Percentiles rank a stretch among this genome's conserved stretches.
These are phyloP conservation scores for Galeopsomyia nigrocyanea DNA, from an alignment of 2,888 invertebrate genomes.

Conservation along the genomic window DNA sequence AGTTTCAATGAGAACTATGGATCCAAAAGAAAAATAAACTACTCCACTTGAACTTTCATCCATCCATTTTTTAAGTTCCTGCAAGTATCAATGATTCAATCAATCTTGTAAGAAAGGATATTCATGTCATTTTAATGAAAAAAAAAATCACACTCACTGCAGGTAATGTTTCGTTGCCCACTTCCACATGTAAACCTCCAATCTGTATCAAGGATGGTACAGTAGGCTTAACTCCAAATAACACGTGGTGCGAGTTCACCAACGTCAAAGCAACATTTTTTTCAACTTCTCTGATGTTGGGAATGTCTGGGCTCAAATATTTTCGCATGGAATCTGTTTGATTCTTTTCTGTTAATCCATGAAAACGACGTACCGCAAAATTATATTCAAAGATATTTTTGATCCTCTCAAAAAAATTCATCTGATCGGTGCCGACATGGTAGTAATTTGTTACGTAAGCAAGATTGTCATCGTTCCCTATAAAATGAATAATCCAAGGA, in stretches of 20 bases:
- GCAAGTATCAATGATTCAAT: slow-evolving; percentile 54
- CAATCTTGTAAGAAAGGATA: too few relatives aligned
- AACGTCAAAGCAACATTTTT: slow-evolving; percentile 68
- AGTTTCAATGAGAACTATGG: slow-evolving; percentile 52
- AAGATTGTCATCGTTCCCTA: too few relatives aligned
- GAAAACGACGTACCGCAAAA: not conserved
- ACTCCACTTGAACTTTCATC: slow-evolving; percentile 49
- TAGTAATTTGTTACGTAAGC: too few relatives aligned
- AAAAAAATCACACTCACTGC: too few relatives aligned
- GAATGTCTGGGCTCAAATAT: slow-evolving; percentile 52
- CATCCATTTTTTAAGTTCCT: slow-evolving; percentile 50
- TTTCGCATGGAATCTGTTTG: slow-evolving; percentile 37
- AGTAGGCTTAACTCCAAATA: slow-evolving; percentile 67
- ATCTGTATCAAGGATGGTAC: slow-evolving; percentile 69
- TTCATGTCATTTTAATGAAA: too few relatives aligned
- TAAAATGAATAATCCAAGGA: too few relatives aligned
- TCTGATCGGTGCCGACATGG: too few relatives aligned
- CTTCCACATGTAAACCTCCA: slow-evolving; percentile 68
- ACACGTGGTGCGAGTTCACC: slow-evolving; percentile 69
- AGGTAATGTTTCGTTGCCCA: too few relatives aligned
- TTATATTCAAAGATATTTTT: too few relatives aligned
- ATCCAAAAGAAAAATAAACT: slow-evolving; percentile 55
- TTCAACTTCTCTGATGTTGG: slow-evolving; percentile 65
- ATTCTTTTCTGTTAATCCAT: not conserved
- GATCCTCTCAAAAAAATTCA: too few relatives aligned